Conservation (phyloP, 2,888 invertebrate genomes). For the Diarsia dahlii region DNA sequence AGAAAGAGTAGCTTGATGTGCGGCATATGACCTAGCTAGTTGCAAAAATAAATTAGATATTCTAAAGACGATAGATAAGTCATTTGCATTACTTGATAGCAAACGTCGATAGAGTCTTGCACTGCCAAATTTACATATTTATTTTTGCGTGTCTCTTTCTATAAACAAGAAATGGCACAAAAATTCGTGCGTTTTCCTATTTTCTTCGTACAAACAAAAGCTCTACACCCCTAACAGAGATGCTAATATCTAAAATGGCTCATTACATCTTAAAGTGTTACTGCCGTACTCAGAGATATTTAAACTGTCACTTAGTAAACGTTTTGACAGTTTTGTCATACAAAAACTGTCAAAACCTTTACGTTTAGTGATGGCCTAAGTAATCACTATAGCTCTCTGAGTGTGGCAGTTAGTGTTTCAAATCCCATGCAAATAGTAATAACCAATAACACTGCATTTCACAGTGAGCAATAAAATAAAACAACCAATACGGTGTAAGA, state of each 20-base stretch:
- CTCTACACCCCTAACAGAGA: not conserved
- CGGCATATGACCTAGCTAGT: not conserved
- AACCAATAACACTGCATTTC: conserved; percentile 19
- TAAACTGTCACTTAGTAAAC: too few relatives aligned
- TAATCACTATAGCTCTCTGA: too few relatives aligned
- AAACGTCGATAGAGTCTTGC: not conserved
- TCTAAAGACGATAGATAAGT: not conserved
- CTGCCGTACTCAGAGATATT: too few relatives aligned
- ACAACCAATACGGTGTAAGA: conserved; percentile 37
- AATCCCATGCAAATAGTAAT: conserved; percentile 24
- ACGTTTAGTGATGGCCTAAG: too few relatives aligned
- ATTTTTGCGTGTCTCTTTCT: not conserved
- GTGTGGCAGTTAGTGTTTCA: conserved; percentile 29
- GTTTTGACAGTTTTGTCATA: too few relatives aligned
- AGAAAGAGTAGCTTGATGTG: too few relatives aligned
- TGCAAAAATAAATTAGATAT: not conserved
- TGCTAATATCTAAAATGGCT: conserved; percentile 5
- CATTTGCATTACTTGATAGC: not conserved
- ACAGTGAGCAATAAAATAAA: conserved; percentile 44
- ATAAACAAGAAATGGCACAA: not conserved
- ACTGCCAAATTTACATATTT: not conserved
- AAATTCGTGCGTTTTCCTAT: not conserved
- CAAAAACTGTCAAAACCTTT: too few relatives aligned
- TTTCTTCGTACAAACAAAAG: not conserved
- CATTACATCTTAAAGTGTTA: conserved; percentile 20